Evolutionary conservation across 2,888 invertebrate genomes (phyloP).

Genomic region (Lordiphosa andalusiaca): DNA sequence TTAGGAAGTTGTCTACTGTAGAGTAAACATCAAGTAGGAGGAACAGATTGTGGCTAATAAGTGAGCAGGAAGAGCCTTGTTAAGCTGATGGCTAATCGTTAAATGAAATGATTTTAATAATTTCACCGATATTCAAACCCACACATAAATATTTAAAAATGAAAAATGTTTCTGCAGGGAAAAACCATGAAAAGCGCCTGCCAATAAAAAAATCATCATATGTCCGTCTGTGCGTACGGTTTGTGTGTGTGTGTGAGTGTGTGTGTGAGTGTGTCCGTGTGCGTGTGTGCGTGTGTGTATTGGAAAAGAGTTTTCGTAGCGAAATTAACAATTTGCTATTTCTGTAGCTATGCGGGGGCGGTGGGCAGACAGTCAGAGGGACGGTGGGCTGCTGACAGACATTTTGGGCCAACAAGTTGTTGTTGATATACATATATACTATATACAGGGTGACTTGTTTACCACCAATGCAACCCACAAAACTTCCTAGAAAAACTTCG

Average conservation of each 20-base stretch:
- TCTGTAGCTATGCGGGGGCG: conserved; percentile 60
- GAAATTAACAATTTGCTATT: conserved; percentile 74
- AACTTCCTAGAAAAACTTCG: conserved; percentile 19
- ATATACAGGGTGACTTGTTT: conserved; percentile 7
- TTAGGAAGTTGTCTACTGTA: too few relatives aligned
- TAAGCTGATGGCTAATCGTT: not conserved
- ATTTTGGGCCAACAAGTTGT: conserved; percentile 42
- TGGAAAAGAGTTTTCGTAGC: conserved; percentile 71
- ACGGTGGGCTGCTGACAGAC: conserved; percentile 25
- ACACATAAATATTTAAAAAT: conserved; percentile 31
- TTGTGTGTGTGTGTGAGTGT: conserved; percentile 13
- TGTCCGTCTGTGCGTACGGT: conserved; percentile 15
- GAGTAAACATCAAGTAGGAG: too few relatives aligned
- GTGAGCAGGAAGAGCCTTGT: not conserved
- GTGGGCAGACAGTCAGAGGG: conserved; percentile 24
- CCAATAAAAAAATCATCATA: conserved; percentile 62
- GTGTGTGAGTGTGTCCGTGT: conserved; percentile 16
- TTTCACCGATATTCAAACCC: conserved; percentile 33
- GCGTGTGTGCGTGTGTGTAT: conserved; percentile 44
- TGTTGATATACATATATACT: conserved; percentile 7
- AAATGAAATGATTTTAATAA: conserved; percentile 55
- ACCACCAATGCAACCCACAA: conserved; percentile 1
- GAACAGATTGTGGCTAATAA: not conserved
- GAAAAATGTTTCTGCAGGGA: conserved; percentile 59
- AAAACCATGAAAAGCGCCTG: conserved; percentile 62